Evolutionary conservation across 2,113 vertebrate species (phyloP).

Genomic region (Oncorhynchus keta): DNA sequence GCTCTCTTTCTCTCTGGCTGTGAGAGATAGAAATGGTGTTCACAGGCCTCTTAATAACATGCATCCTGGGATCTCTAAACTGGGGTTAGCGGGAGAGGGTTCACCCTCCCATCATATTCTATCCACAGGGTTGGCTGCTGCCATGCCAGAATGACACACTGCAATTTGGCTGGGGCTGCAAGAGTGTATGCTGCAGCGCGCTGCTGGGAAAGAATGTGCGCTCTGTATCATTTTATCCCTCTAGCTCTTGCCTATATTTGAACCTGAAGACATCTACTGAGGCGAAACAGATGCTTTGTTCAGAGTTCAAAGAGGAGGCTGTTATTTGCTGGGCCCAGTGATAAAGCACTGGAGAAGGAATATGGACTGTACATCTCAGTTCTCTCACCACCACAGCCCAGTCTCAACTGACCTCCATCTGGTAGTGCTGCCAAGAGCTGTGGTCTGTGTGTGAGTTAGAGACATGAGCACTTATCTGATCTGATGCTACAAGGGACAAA

Average conservation of each 20-base stretch:
- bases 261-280: constrained; percentile 48
- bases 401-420: not conserved
- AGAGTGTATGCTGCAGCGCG: constrained; percentile 52
- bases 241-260: constrained; percentile 61
- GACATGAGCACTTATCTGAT: too few species aligned
- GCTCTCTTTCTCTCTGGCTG: constrained; percentile 14
- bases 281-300: constrained; percentile 57
- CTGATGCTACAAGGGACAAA: too few species aligned
- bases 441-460: not conserved
- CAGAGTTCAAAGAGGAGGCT: constrained; percentile 46
- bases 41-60: constrained; percentile 24
- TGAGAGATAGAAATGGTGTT: constrained; percentile 20
- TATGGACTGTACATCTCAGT: constrained; percentile 34
- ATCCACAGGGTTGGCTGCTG: constrained; percentile 16
- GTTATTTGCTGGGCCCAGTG: constrained; percentile 35
- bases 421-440: not conserved
- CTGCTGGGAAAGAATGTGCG: constrained; percentile 60
- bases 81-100: constrained; percentile 30
- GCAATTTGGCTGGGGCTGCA: constrained; percentile 18
- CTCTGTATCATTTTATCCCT: constrained; percentile 18
- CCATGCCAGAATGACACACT: constrained; percentile 42
- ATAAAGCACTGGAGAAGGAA: constrained; percentile 43
- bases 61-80: constrained; percentile 26
- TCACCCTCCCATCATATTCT: constrained; percentile 36
- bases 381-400: not conserved